phyloP scores from a whole-genome alignment of 2,888 invertebrate species.

The Linnaemya tessellans region DNA sequence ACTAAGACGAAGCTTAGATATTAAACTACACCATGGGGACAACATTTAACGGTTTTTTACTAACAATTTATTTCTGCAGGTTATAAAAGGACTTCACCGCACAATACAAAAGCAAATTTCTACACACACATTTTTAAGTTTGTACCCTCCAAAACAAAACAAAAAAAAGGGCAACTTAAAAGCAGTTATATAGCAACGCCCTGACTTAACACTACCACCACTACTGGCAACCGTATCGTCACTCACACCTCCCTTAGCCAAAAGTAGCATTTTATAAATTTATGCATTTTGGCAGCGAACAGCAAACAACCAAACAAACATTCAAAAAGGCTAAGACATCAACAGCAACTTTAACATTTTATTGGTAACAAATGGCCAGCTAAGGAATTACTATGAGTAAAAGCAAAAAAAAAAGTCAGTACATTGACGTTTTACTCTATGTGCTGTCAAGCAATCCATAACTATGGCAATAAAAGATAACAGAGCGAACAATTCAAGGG shows the following conservation, averaged over 20 bases:
- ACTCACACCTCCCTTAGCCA: slow-evolving; percentile 27
- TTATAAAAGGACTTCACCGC: slow-evolving; percentile 62
- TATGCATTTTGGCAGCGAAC: slow-evolving; percentile 62
- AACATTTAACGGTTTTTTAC: slow-evolving; percentile 62
- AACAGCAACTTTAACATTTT: slow-evolving; percentile 51
- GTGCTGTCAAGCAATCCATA: slow-evolving; percentile 58
- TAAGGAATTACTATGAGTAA: slow-evolving; percentile 65
- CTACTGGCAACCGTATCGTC: slow-evolving; percentile 55
- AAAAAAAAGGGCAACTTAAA: slow-evolving; percentile 15
- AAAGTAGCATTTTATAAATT: slow-evolving; percentile 60
- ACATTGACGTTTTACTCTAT: slow-evolving; percentile 25
- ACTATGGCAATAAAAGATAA: slow-evolving; percentile 63
- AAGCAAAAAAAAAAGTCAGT: slow-evolving; percentile 22
- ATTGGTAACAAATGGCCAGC: slow-evolving; percentile 64
- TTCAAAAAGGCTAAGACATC: slow-evolving; percentile 42
- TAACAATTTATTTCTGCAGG: slow-evolving; percentile 66
- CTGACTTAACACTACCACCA: slow-evolving; percentile 56
- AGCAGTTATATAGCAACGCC: slow-evolving; percentile 67
- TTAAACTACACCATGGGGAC: slow-evolving; percentile 66
- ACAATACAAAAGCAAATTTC: slow-evolving; percentile 12
- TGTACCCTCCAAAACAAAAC: neutral
- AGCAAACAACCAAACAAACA: slow-evolving; percentile 15
- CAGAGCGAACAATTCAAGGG: slow-evolving; percentile 6
- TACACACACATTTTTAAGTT: neutral
- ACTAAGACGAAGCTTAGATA: slow-evolving; percentile 54